These are phyloP conservation scores for Chunga burmeisteri DNA, from an alignment of 2,113 vertebrate species.

Conservation along the genomic window DNA sequence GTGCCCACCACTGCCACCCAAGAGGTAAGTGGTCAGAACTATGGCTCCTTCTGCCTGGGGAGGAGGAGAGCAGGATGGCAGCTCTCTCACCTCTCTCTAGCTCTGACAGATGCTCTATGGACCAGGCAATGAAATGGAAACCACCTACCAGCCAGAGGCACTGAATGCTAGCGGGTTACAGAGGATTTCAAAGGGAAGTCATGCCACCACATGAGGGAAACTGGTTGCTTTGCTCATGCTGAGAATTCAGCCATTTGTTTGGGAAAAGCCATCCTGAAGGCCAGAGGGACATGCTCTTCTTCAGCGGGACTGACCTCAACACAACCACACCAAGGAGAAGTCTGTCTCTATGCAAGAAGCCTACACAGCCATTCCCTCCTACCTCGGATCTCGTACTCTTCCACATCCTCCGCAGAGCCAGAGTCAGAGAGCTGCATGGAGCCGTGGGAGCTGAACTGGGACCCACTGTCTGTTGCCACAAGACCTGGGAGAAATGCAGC, in stretches of 20 bases:
- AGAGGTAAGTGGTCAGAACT: background rate
- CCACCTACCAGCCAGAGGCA: background rate
- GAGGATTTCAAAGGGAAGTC: background rate
- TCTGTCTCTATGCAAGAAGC: background rate
- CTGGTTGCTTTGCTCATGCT: background rate
- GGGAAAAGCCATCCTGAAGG: background rate
- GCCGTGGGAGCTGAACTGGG: slow-evolving; percentile 87
- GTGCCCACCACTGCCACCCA: background rate
- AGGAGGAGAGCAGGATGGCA: background rate
- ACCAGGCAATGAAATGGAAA: background rate
- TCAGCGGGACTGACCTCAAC: background rate
- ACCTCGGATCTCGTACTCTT: slow-evolving; percentile 91
- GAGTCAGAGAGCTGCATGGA: slow-evolving; percentile 88
- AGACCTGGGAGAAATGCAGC: slow-evolving; percentile 72
- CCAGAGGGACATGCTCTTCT: background rate
- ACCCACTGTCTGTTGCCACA: slow-evolving; percentile 86
- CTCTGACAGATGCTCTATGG: background rate
- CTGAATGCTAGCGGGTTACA: background rate
- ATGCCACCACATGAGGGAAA: background rate
- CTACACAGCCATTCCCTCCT: slow-evolving; percentile 2
- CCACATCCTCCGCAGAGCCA: slow-evolving; percentile 86
- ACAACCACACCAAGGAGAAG: background rate
- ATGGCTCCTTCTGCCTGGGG: background rate
- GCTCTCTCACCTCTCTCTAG: background rate
- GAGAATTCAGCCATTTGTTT: background rate